Base-by-base conservation (phyloP, 2,888 invertebrate species). In the Scaptomyza flava region DNA sequence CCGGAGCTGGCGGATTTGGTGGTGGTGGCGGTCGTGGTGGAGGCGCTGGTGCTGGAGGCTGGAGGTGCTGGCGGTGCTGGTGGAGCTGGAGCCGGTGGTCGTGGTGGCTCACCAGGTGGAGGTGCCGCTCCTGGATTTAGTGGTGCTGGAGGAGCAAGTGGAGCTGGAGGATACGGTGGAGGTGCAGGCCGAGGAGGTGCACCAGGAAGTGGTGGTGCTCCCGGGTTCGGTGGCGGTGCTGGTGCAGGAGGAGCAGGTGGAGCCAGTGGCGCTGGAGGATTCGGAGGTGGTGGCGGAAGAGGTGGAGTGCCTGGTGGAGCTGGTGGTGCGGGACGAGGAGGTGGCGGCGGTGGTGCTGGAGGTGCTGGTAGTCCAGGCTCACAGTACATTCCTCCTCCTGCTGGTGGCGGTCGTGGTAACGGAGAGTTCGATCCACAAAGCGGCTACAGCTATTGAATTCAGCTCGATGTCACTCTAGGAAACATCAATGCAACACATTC, bases 371-470 rank as follows among this genome's bases (percentile, higher is more conserved):
- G 66, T 71, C 82, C 79, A 47, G 89, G 90, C 9, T 54, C 77
- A 11, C 81, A 83, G 46, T 87, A 77, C 59, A 77, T 73, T 65
- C 89, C 77, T 31, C 87, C 79, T 20, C 58, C 56, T 50, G 68
- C 62, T 59, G 84, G 74, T 34, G 83, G 70, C 53, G 89, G 91
- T 11, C 90, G 91, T 43, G 93, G 90, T 17, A 92, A 91, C 65
- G 92, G 92, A 41, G 91, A 91, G 54, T 93, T 92, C 56, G 92
- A 90, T 79, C 91, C 92, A 60, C 91, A 93, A 83, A 90, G 91
- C 14, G 93, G 93, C 65, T 93, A 93, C 82, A 92, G 91, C 79
- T 93, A 93, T 78, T 93, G 92, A 56, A 41, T 68, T 66, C 63
- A 61, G 63, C 62, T 46, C 3, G 38, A 38, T 14, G 14, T 8